Evolutionary conservation across 2,888 invertebrate genomes (phyloP).

Genomic region (Tenthredo livida): DNA sequence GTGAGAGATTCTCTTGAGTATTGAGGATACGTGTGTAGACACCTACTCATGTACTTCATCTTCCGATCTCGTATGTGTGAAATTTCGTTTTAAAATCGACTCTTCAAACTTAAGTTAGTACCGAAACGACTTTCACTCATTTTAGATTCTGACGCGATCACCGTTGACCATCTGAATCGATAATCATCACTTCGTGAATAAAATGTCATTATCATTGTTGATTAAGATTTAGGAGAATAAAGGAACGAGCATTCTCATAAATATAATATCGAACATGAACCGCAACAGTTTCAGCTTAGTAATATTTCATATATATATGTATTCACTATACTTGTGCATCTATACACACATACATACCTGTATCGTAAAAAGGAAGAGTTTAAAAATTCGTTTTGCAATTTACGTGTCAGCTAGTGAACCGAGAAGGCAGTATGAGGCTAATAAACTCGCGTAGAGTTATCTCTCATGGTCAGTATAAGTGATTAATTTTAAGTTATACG

Average conservation of each 20-base stretch:
- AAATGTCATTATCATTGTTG: conserved; percentile 16
- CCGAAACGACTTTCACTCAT: conserved; percentile 26
- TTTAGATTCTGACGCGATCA: conserved; percentile 35
- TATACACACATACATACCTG: too few species aligned
- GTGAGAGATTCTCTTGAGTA: neutral
- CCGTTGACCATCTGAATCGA: conserved; percentile 46
- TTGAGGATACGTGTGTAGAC: neutral
- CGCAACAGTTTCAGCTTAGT: neutral
- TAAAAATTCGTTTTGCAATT: neutral
- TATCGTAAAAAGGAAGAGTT: neutral
- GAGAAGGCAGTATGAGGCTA: neutral
- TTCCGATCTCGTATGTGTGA: neutral
- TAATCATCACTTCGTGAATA: conserved; percentile 38
- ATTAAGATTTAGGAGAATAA: neutral
- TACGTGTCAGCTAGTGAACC: neutral
- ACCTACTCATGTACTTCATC: neutral
- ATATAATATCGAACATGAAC: neutral
- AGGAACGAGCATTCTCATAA: neutral
- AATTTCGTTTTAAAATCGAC: neutral
- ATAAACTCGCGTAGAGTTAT: conserved; percentile 21
- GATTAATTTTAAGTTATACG: conserved; percentile 31
- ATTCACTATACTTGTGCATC: neutral
- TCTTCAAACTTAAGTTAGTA: neutral
- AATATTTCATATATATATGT: neutral
- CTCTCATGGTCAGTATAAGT: neutral